phyloP scores from a whole-genome alignment of 2,888 invertebrate species.

The Drosophila demipolita region DNA sequence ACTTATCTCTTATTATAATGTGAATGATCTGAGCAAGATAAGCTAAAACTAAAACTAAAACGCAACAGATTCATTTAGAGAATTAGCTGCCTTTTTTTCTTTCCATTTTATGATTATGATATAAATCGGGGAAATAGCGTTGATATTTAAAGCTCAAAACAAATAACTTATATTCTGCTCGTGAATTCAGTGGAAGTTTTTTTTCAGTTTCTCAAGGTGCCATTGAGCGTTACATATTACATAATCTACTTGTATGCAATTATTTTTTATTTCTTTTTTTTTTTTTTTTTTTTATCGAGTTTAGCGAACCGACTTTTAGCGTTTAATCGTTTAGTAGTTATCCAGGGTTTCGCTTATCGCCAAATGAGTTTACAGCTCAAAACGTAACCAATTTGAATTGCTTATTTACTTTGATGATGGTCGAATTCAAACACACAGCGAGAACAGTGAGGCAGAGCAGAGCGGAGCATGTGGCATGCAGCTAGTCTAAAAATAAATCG shows the following conservation, averaged over 20 bases:
- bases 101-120: not conserved
- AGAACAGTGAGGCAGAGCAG: not conserved
- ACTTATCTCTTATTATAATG: not conserved
- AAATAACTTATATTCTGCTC: too few relatives aligned
- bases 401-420: constrained; percentile 10
- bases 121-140: not conserved
- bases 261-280: not conserved
- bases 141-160: not conserved
- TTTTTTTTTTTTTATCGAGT: constrained; percentile 4
- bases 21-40: not conserved
- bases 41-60: not conserved
- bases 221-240: not conserved
- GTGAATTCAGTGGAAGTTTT: not conserved
- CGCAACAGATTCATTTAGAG: not conserved
- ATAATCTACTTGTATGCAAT: too few relatives aligned
- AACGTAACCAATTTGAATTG: constrained; percentile 2
- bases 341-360: constrained; percentile 30
- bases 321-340: constrained; percentile 5
- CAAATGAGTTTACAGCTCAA: constrained; percentile 24
- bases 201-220: constrained; percentile 7
- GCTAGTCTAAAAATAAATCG: constrained; percentile 37
- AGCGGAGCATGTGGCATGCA: not conserved
- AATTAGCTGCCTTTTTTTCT: not conserved
- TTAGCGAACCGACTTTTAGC: constrained; percentile 30
- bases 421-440: constrained; percentile 6